A percentile compares a stretch with the other conserved stretches of the same genome.
Evolutionary conservation across 2,113 vertebrate species (phyloP).

Genomic region (Emberiza fucata): DNA sequence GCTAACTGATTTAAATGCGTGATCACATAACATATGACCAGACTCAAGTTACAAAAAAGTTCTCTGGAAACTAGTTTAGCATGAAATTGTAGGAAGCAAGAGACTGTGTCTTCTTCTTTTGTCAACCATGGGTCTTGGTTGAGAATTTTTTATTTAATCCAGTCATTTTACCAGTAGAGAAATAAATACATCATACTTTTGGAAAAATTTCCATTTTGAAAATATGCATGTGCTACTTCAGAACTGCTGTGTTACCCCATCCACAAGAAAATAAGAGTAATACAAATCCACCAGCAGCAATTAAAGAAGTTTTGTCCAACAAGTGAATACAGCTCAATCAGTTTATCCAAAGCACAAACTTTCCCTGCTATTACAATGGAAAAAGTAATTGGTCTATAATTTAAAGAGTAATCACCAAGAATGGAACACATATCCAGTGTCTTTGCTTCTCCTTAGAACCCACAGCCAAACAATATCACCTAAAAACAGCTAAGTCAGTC

Average conservation of each 20-base stretch:
- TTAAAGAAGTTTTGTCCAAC: neutral
- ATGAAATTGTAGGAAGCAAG: neutral
- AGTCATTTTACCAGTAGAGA: neutral
- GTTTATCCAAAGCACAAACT: neutral
- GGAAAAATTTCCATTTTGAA: neutral
- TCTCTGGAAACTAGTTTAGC: neutral
- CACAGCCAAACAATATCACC: neutral
- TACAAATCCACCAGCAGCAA: neutral
- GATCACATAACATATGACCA: slow-evolving; percentile 28
- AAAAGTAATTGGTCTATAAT: neutral
- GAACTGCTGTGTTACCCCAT: neutral
- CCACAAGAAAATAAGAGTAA: neutral
- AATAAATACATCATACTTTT: neutral
- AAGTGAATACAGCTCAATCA: neutral
- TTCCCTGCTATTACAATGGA: neutral
- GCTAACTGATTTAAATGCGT: slow-evolving; percentile 5
- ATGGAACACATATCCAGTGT: fast-evolving
- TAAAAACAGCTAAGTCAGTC: neutral
- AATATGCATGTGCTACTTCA: neutral
- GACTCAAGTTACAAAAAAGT: neutral
- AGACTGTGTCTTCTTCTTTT: neutral
- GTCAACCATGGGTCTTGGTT: neutral
- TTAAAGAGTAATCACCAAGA: neutral
- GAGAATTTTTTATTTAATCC: neutral
- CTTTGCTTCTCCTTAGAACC: neutral